Evolutionary conservation across 2,888 invertebrate species (phyloP).

Genomic region (Cynaeus angustus): DNA sequence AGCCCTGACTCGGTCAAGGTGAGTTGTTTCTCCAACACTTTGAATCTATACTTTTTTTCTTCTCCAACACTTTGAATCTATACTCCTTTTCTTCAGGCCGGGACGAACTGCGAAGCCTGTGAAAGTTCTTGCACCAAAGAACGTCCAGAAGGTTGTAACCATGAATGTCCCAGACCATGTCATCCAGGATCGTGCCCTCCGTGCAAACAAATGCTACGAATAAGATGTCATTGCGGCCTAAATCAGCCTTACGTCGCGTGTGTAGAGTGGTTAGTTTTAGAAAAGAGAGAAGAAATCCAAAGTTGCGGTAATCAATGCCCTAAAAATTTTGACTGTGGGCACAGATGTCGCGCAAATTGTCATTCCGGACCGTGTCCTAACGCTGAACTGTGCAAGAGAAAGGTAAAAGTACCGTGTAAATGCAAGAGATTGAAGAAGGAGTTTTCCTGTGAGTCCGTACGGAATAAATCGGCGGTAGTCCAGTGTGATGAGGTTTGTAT

Average conservation of each 20-base stretch:
- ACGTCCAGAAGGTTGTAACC: constrained; percentile 83
- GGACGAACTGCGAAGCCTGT: constrained; percentile 76
- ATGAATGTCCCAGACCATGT: constrained; percentile 81
- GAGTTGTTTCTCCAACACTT: no score
- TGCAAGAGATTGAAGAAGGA: constrained; percentile 87
- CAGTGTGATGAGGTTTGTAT: constrained; percentile 80
- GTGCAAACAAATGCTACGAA: constrained; percentile 81
- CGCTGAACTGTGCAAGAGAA: constrained; percentile 82
- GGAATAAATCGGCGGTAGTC: constrained; percentile 72
- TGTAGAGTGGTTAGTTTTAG: constrained; percentile 75
- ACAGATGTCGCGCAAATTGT: constrained; percentile 84
- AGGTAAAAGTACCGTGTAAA: constrained; percentile 84
- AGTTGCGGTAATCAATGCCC: constrained; percentile 91
- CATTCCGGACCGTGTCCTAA: constrained; percentile 83
- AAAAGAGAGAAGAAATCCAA: constrained; percentile 69
- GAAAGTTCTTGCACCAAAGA: constrained; percentile 76
- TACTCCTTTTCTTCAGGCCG: constrained; percentile 62
- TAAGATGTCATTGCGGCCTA: constrained; percentile 88
- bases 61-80: no score
- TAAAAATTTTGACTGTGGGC: constrained; percentile 87
- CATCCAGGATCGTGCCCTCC: constrained; percentile 85
- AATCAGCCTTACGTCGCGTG: constrained; percentile 86
- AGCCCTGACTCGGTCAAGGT: constrained; percentile 64
- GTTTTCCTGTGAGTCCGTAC: constrained; percentile 78
- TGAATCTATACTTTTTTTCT: no score